These are phyloP conservation scores for human DNA, from an alignment of 2,113 vertebrate species.

Conservation along the genomic window DNA sequence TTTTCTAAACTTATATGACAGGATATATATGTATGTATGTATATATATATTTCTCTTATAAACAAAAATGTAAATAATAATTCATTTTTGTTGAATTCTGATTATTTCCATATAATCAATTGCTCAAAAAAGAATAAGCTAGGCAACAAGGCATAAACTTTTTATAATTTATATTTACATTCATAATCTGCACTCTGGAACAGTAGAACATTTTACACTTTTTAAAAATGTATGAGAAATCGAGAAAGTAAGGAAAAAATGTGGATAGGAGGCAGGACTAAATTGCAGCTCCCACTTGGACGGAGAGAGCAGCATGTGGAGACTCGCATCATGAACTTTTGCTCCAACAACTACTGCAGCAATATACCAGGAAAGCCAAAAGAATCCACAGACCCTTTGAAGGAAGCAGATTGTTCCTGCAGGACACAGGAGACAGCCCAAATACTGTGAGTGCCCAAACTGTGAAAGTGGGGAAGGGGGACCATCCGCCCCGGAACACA, in stretches of 20 bases:
- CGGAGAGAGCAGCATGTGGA: too few relatives aligned
- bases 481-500: too few relatives aligned
- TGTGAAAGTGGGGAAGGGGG: too few relatives aligned
- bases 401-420: too few relatives aligned
- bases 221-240: constrained; percentile 33
- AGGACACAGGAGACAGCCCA: too few relatives aligned
- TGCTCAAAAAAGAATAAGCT: constrained; percentile 1
- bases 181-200: constrained; percentile 8
- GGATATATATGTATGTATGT: not conserved
- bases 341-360: too few relatives aligned
- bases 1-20: not conserved
- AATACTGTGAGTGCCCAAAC: too few relatives aligned
- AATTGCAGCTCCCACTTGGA: too few relatives aligned
- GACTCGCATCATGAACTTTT: too few relatives aligned
- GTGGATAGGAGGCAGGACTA: too few relatives aligned
- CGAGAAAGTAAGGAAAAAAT: not conserved
- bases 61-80: not conserved
- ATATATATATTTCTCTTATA: not conserved
- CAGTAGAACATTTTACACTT: constrained; percentile 44
- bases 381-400: too few relatives aligned
- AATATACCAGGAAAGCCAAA: too few relatives aligned
- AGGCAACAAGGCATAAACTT: not conserved
- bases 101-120: not conserved
- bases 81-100: constrained; percentile 21
- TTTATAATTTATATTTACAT: constrained; percentile 29